These are phyloP conservation scores for Sparus aurata DNA, from an alignment of 2,797 vertebrate species.

Conservation along the genomic window DNA sequence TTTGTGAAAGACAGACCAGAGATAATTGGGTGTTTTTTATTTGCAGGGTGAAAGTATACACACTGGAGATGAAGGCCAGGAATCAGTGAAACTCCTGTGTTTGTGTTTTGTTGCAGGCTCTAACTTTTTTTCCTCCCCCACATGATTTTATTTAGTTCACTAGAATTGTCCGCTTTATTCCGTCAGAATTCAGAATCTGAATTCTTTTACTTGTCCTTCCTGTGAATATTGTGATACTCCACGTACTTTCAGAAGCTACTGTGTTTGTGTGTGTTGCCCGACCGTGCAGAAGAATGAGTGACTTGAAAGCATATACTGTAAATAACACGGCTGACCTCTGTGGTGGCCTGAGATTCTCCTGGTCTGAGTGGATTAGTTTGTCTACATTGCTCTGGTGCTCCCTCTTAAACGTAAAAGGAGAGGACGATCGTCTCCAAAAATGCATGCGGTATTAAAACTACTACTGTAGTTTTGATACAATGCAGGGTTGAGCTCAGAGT, in stretches of 20 bases:
- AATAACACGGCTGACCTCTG: slow-evolving; percentile 61
- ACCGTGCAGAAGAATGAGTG: slow-evolving; percentile 7
- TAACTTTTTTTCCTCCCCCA: not conserved
- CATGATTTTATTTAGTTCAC: slow-evolving; percentile 1
- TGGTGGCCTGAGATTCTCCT: slow-evolving; percentile 49
- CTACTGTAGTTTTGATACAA: not conserved
- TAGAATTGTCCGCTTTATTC: not conserved
- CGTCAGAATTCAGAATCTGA: no score
- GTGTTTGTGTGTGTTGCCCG: not conserved
- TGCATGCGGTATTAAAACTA: not conserved
- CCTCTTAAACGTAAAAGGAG: slow-evolving; percentile 22
- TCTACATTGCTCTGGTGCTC: slow-evolving; percentile 33
- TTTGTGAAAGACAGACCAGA: slow-evolving; percentile 24
- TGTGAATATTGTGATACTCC: not conserved
- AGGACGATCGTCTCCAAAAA: not conserved
- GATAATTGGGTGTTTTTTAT: slow-evolving; percentile 11
- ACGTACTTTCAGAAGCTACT: not conserved
- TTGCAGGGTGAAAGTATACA: slow-evolving; percentile 22
- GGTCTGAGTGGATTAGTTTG: slow-evolving; percentile 59
- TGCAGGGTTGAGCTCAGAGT: slow-evolving; percentile 5
- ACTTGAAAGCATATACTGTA: slow-evolving; percentile 51
- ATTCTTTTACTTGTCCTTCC: not conserved
- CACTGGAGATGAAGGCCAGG: slow-evolving; percentile 22
- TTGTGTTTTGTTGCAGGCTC: slow-evolving; percentile 7
- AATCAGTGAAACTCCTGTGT: slow-evolving; percentile 12